A percentile compares a stretch with the other conserved stretches of the same genome.
Evolutionary conservation across 1,140 invertebrate species (phyloP).

Genomic region (Calosoma granatense): DNA sequence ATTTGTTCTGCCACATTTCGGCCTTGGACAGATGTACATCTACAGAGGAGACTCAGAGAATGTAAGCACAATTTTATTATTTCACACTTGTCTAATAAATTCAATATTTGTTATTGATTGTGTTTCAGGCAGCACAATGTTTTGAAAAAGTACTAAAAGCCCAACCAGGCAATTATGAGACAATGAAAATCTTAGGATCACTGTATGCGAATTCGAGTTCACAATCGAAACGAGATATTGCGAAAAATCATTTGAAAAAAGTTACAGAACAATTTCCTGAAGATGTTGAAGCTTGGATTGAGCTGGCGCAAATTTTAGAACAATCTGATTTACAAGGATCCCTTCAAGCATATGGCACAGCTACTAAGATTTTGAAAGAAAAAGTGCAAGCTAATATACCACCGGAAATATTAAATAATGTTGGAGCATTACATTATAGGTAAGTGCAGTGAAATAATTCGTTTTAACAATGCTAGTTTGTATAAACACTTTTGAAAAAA

Average conservation of each 20-base stretch:
- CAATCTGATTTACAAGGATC: constrained; percentile 84
- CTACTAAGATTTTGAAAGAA: constrained; percentile 85
- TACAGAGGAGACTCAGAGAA: constrained; percentile 95
- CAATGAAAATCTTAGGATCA: constrained; percentile 98
- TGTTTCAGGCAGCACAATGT: constrained; percentile 81
- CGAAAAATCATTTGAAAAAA: constrained; percentile 81
- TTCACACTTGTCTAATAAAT: no score
- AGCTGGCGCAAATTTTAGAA: constrained; percentile 95
- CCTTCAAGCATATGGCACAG: constrained; percentile 85
- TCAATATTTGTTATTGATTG: constrained; percentile 3
- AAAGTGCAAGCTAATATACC: constrained; percentile 92
- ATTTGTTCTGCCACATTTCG: constrained; percentile 96
- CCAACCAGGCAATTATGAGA: constrained; percentile 97
- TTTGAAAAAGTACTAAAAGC: constrained; percentile 98
- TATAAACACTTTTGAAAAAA: no score
- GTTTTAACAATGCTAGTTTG: no score
- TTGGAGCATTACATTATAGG: constrained; percentile 88
- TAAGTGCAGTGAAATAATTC: constrained; percentile 25
- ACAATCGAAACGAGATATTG: constrained; percentile 84
- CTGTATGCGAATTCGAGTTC: constrained; percentile 88
- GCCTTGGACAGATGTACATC: constrained; percentile 98
- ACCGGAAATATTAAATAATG: constrained; percentile 97
- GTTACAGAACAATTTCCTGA: constrained; percentile 96
- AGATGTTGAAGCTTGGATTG: constrained; percentile 99
- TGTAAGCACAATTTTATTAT: constrained; percentile 50